Evolutionary conservation across 2,113 vertebrate genomes (phyloP).

Genomic region (Brachyhypopomus occidentalis): DNA sequence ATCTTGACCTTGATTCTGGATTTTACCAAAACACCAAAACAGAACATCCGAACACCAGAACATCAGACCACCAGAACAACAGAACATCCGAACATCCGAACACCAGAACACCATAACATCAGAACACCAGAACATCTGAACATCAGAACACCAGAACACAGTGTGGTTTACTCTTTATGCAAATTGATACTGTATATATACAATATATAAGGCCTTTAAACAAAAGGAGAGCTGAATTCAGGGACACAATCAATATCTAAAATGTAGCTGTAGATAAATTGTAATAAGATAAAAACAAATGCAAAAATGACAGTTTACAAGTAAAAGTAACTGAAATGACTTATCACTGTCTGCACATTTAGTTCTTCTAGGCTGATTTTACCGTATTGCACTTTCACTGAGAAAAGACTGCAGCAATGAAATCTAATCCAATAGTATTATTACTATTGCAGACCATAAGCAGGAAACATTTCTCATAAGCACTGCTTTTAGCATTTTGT

Average conservation of each 20-base stretch:
- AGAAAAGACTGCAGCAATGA: not conserved
- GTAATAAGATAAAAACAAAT: too few relatives aligned
- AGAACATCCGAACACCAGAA: too few relatives aligned
- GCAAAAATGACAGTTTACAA: too few relatives aligned
- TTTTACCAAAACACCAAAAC: not conserved
- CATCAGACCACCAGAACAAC: too few relatives aligned
- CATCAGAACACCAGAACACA: slow-evolving; percentile 41
- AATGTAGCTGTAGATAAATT: too few relatives aligned
- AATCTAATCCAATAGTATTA: not conserved
- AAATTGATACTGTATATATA: slow-evolving; percentile 62
- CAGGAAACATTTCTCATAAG: not conserved
- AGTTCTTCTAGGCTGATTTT: too few relatives aligned
- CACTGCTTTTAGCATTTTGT: not conserved
- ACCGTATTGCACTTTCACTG: not conserved
- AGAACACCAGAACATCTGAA: not conserved
- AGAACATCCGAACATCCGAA: too few relatives aligned
- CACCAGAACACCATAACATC: too few relatives aligned
- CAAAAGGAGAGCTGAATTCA: slow-evolving; percentile 57
- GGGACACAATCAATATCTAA: slow-evolving; percentile 9
- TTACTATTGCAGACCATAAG: not conserved
- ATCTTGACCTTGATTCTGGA: not conserved
- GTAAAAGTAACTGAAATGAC: too few relatives aligned
- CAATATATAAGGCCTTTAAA: slow-evolving; percentile 59
- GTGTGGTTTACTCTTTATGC: slow-evolving; percentile 67
- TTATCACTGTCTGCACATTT: too few relatives aligned